Evolutionary conservation across 2,888 invertebrate species (phyloP).

Genomic region (Didymodactylos carnosus): DNA sequence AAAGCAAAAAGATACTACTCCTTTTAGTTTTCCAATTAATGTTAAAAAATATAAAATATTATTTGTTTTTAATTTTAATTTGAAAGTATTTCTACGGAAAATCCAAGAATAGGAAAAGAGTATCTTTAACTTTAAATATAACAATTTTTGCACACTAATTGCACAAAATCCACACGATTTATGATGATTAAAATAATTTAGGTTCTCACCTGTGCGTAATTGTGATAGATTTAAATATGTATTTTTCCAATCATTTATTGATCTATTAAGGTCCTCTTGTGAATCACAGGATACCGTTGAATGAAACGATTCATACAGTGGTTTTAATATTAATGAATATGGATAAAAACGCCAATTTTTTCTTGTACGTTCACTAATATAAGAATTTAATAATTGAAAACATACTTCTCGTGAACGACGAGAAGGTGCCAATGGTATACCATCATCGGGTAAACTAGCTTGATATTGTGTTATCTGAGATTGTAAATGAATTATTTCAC

Average conservation of each 20-base stretch:
- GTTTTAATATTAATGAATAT: slow-evolving; percentile 76
- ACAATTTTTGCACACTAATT: too few species aligned
- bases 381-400: slow-evolving; percentile 57
- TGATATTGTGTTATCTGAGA: slow-evolving; percentile 83
- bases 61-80: too few species aligned
- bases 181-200: too few species aligned
- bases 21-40: too few species aligned
- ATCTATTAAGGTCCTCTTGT: slow-evolving; percentile 69
- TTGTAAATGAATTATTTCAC: slow-evolving; percentile 61
- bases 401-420: slow-evolving; percentile 3
- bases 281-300: slow-evolving; percentile 73
- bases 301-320: slow-evolving; percentile 70
- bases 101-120: too few species aligned
- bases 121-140: too few species aligned
- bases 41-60: too few species aligned
- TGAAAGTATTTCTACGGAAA: too few species aligned
- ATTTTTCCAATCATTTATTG: slow-evolving; percentile 78
- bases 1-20: too few species aligned
- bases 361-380: slow-evolving; percentile 62
- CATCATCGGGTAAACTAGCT: slow-evolving; percentile 76
- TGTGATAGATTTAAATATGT: slow-evolving; percentile 83
- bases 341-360: slow-evolving; percentile 95
- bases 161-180: too few species aligned
- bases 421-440: slow-evolving; percentile 58
- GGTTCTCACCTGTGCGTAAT: slow-evolving; percentile 72